A percentile compares a stretch with the other conserved stretches of the same genome.
Conservation (phyloP, 2,888 invertebrate species). For the Pharmacophagus antenor region DNA sequence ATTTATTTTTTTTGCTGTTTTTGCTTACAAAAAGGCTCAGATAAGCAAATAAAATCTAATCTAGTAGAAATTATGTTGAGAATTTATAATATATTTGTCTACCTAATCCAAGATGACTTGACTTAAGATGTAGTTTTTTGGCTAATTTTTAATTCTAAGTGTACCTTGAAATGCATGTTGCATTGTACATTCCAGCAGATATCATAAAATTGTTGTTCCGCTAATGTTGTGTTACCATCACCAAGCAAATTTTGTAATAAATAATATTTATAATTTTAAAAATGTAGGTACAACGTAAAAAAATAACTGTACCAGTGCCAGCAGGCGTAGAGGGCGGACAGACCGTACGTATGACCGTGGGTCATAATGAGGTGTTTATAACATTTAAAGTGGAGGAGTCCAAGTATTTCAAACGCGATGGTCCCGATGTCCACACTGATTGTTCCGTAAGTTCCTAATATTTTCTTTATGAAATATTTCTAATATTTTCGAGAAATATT, state of each 20-base stretch:
- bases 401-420: constrained; percentile 94
- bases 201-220: background rate
- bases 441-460: constrained; percentile 70
- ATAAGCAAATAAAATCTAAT: no score
- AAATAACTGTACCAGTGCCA: constrained; percentile 95
- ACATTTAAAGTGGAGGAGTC: constrained; percentile 96
- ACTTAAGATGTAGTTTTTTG: no score
- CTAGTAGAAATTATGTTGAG: no score
- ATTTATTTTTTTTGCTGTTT: no score
- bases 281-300: constrained; percentile 88
- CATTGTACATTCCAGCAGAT: no score
- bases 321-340: constrained; percentile 98
- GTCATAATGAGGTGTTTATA: constrained; percentile 94
- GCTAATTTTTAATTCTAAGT: no score
- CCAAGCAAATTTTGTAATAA: background rate
- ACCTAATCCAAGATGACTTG: no score
- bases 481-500: no score
- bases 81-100: no score
- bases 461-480: background rate
- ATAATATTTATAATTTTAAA: background rate
- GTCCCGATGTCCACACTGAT: constrained; percentile 97
- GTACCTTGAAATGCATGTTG: no score
- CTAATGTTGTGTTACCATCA: background rate
- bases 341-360: constrained; percentile 96
- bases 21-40: no score